Evolutionary conservation across 2,113 vertebrate species (phyloP).

Genomic region (Rhinichthys klamathensis): DNA sequence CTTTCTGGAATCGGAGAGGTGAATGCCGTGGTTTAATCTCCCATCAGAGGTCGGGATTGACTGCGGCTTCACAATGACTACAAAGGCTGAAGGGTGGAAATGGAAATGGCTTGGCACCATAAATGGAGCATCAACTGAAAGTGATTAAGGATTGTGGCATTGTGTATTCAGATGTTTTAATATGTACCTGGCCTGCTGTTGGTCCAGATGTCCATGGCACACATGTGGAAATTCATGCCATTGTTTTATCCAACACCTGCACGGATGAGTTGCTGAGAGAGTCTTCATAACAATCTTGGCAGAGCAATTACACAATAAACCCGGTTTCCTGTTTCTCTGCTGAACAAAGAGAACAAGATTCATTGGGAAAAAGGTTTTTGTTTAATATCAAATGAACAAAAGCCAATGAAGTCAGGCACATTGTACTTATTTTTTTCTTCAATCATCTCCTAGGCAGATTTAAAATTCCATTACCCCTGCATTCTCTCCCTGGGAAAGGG

Average conservation of each 20-base stretch:
- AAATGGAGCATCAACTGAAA: constrained; percentile 28
- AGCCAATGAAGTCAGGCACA: background rate
- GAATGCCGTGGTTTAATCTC: background rate
- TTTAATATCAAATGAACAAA: constrained; percentile 11
- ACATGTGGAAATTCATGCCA: constrained; percentile 26
- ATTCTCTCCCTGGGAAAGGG: constrained; percentile 14
- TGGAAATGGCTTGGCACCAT: constrained; percentile 30
- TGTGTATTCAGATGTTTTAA: constrained; percentile 39
- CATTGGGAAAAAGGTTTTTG: background rate
- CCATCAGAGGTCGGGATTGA: constrained; percentile 1
- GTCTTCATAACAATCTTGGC: constrained; percentile 23
- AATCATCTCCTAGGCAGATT: constrained; percentile 12
- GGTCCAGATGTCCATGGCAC: constrained; percentile 18
- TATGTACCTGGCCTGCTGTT: constrained; percentile 28
- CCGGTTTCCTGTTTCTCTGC: constrained; percentile 2
- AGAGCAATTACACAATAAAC: constrained; percentile 4
- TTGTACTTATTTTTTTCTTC: background rate
- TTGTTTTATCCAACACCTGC: constrained; percentile 44
- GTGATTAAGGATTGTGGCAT: constrained; percentile 24
- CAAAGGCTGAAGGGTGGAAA: constrained; percentile 19
- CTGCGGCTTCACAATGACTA: constrained; percentile 1
- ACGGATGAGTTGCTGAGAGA: constrained; percentile 31
- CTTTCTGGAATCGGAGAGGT: background rate
- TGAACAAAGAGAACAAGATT: background rate
- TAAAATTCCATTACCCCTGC: constrained; percentile 27